phyloP scores from a whole-genome alignment of 2,888 invertebrate genomes.

The Mechanitis mazaeus region DNA sequence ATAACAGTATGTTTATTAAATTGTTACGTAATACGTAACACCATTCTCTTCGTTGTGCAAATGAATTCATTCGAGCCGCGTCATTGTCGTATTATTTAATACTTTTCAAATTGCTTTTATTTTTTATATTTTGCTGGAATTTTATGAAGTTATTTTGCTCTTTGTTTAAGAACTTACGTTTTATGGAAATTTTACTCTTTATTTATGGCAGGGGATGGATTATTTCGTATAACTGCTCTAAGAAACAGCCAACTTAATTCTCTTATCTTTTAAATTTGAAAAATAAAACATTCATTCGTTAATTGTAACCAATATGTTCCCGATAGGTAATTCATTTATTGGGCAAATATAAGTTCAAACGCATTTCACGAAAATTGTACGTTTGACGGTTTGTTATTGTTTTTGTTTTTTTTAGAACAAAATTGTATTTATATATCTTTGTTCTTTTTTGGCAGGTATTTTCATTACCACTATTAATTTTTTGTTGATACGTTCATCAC shows the following conservation, averaged over 20 bases:
- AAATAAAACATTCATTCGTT: too few relatives aligned
- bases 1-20: background rate
- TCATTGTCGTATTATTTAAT: constrained; percentile 27
- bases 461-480: too few relatives aligned
- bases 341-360: too few relatives aligned
- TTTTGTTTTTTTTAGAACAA: too few relatives aligned
- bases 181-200: background rate
- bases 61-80: constrained; percentile 26
- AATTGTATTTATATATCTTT: too few relatives aligned
- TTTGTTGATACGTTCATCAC: too few relatives aligned
- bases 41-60: constrained; percentile 23
- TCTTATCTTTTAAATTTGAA: too few relatives aligned
- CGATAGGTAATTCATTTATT: too few relatives aligned
- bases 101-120: constrained; percentile 23
- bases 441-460: too few relatives aligned
- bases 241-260: background rate
- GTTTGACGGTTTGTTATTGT: too few relatives aligned
- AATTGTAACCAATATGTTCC: too few relatives aligned
- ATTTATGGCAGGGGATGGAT: constrained; percentile 1
- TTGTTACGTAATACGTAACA: constrained; percentile 3
- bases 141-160: constrained; percentile 3
- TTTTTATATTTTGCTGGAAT: constrained; percentile 15
- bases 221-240: background rate
- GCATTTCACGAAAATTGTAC: too few relatives aligned
- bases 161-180: constrained; percentile 1